Evolutionary conservation across 2,113 vertebrate genomes (phyloP).

Genomic region (Prunella fulvescens): DNA sequence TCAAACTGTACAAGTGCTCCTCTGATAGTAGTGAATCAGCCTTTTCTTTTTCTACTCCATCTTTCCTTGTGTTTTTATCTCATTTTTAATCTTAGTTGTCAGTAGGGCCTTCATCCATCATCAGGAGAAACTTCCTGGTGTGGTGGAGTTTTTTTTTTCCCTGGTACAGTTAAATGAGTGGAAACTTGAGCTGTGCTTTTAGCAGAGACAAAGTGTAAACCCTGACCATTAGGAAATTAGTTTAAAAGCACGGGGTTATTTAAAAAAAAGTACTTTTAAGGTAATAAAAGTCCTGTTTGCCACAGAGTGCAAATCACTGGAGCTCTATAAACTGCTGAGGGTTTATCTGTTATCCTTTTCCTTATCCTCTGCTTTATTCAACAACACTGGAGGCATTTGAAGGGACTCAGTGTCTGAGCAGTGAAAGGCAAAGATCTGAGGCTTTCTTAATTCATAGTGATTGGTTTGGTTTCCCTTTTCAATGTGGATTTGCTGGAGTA

Average conservation of each 20-base stretch:
- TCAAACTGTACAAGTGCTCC: background rate
- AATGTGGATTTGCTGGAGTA: background rate
- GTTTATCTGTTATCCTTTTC: background rate
- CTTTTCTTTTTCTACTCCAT: background rate
- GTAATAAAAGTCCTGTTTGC: background rate
- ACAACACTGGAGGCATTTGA: background rate
- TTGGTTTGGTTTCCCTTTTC: background rate
- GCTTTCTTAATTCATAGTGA: background rate
- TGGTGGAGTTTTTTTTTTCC: fast-evolving
- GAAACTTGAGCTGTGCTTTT: background rate
- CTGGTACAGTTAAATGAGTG: background rate
- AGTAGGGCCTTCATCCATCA: background rate
- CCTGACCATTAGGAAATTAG: background rate
- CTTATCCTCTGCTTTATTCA: background rate
- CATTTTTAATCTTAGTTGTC: background rate
- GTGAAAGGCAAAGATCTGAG: background rate
- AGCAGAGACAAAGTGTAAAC: background rate
- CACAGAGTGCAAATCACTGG: background rate
- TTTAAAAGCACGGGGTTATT: background rate
- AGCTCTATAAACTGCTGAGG: background rate
- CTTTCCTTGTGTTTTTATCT: background rate
- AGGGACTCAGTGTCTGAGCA: background rate
- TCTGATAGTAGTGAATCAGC: background rate
- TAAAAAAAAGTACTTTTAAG: background rate
- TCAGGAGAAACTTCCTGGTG: background rate